Base-by-base conservation (phyloP, 2,888 invertebrate species). In the Nomada fucata region DNA sequence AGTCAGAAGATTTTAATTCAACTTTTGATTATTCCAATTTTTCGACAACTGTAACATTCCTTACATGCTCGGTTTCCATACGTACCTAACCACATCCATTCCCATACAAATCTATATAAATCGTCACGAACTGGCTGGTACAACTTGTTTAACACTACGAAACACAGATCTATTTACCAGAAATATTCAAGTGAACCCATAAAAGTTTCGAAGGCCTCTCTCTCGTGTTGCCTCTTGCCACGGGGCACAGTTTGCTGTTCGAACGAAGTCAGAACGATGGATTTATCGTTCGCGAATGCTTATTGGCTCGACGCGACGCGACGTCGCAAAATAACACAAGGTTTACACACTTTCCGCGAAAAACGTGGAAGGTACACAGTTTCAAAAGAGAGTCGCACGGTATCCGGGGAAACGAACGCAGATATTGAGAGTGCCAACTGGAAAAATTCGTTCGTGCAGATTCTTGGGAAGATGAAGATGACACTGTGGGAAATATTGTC, bases 201-300 rank as follows among this genome's bases (percentile, higher is more conserved):
- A 69, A 77, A 79, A 82, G 73, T 82, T 84, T 52, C 26, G 57
- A 29, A 44, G 64, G 47, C 44, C 64, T 72, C 20, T 29, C 36
- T 36, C 36, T 36, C 29, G 29, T 26, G 18, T 15, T 20, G 47
- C 47, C 26, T 73, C 52, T 36, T 20, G 64, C 42, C 59, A 26
- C 68, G 50, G 59, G 60, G 72, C n/a, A 79, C 79, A 86, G 82
- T 86, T 86, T 76, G 77, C 77, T 77, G 44, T 57, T 57, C 42
- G 71, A 82, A 83, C 76, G 75, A 75, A 87, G 85, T 75, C 69
- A 65, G 59, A 42, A 61, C 69, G 79, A 81, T 68, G 74, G 81
- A 87, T 87, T 87, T 87, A 85, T 85, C 78, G 81, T 70, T 73
- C 29, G 64, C 61, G 85, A 85, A 85, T 86, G 76, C 80, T 86